Evolutionary conservation across 2,113 vertebrate species (phyloP), one percentile per base, ranked within the genome.

Genomic region (Stigmatopora argus): DNA sequence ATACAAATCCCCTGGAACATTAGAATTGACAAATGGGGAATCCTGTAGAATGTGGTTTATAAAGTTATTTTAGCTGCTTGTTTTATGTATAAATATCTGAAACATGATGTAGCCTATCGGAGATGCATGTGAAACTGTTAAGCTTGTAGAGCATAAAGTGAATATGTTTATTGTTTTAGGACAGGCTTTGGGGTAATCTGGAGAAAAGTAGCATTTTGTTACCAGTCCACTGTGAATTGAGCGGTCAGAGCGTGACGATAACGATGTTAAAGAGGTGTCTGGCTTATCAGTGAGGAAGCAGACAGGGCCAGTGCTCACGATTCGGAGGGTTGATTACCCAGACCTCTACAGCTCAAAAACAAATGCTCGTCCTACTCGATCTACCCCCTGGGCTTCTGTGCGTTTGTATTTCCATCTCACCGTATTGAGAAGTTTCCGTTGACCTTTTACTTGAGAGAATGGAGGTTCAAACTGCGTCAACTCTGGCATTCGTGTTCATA

Each of bases 201-300:
- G 15, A 47, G 44, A 70, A 60, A 70, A 46, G 0, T 60, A 44
- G n/a, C 38, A 44, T 44, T 44, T 21, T 60, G 58, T 60, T 44
- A 19, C 19, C 38, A 67, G 62, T 68, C 53, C 53, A 31, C 47
- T 65, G 21, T 69, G 48, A 78, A 55, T 62, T 41, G 34, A 17
- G 44, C 49, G 62, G 44, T 76, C 64, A 65, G 66, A 52, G 52
- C 5, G 38, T 45, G 7, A 65, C 4, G 18, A 62, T 45, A 31
- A 31, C 26, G 26, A 62, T 60, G 58, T 56, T 26, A 59, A 48
- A 70, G 45, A 75, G 51, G 53, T 67, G 41, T 64, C 21, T 55
- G 17, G 41, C 73, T 85, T 86, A 87, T 89, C 84, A 74, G 65
- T 52, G 62, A 80, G 82, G 89, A 89, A 84, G 57, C 84, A 89